A percentile compares a stretch with the other conserved stretches of the same genome.
Evolutionary conservation across 35 echinoderm and acorn worm genomes (phyloP).

Genomic region (Ptychodera flava): DNA sequence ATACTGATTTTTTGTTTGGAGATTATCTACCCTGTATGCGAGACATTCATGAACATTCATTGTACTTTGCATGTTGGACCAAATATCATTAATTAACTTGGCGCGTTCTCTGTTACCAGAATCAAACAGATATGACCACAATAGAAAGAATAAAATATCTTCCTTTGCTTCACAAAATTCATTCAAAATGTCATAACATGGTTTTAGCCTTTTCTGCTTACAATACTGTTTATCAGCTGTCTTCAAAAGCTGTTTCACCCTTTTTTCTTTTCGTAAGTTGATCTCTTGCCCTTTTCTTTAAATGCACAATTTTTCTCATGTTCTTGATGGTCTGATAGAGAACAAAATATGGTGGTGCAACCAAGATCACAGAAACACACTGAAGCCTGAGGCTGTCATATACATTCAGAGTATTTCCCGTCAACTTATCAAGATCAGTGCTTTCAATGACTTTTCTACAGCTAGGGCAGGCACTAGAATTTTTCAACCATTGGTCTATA

Average conservation of each 20-base stretch:
- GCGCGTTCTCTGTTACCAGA: background rate
- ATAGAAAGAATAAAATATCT: background rate
- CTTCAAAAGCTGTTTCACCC: background rate
- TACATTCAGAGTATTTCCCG: background rate
- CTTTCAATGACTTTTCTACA: background rate
- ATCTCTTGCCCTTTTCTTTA: background rate
- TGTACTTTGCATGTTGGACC: background rate
- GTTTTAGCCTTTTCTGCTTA: background rate
- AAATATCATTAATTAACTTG: background rate
- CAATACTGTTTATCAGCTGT: background rate
- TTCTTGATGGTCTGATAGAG: background rate
- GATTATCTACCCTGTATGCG: constrained; percentile 3
- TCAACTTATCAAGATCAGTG: background rate
- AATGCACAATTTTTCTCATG: background rate
- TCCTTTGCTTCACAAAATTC: background rate
- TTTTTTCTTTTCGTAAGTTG: background rate
- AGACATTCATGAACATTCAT: constrained; percentile 37
- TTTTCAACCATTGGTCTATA: background rate
- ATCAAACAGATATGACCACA: background rate
- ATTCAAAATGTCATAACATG: background rate
- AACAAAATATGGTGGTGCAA: background rate
- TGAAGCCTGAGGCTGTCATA: background rate
- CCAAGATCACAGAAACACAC: background rate
- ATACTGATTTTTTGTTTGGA: constrained; percentile 12
- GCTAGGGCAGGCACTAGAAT: background rate